Evolutionary conservation across 2,113 vertebrate species (phyloP).

Genomic region (Grammomys dolichurus): DNA sequence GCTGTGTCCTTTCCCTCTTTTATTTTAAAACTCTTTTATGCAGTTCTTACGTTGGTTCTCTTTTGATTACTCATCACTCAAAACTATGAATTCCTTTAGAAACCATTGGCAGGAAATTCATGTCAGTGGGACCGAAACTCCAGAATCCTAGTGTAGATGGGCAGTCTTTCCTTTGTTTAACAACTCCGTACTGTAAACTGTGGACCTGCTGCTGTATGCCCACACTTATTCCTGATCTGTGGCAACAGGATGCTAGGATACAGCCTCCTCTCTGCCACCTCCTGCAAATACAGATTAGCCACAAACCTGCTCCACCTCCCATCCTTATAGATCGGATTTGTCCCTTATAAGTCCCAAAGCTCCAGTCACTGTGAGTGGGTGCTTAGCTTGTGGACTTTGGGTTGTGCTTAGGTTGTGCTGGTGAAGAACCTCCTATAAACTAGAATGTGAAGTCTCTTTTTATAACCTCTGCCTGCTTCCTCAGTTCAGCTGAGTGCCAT

Average conservation of each 20-base stretch:
- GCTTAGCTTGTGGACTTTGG: not conserved
- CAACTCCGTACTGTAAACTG: not conserved
- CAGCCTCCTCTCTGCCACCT: not conserved
- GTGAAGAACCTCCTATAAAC: not conserved
- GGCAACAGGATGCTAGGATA: not conserved
- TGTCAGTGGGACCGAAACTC: not conserved
- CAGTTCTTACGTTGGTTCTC: not conserved
- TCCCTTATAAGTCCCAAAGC: not conserved
- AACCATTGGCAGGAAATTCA: not conserved
- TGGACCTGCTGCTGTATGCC: not conserved
- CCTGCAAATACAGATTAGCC: not conserved
- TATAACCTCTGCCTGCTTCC: not conserved
- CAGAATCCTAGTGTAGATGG: not conserved
- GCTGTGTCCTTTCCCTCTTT: not conserved
- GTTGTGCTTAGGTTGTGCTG: not conserved
- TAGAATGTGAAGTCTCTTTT: not conserved
- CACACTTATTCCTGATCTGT: not conserved
- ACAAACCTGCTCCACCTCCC: not conserved
- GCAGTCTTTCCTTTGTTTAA: not conserved
- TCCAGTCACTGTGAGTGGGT: not conserved
- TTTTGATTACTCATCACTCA: not conserved
- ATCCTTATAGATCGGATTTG: not conserved
- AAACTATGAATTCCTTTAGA: constrained; percentile 12
- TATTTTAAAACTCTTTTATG: not conserved
- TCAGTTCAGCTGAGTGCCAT: no score